Percentiles rank a stretch among this genome's conserved stretches.
Evolutionary conservation across 1,140 invertebrate species (phyloP).

Genomic region (Eupeodes corollae): DNA sequence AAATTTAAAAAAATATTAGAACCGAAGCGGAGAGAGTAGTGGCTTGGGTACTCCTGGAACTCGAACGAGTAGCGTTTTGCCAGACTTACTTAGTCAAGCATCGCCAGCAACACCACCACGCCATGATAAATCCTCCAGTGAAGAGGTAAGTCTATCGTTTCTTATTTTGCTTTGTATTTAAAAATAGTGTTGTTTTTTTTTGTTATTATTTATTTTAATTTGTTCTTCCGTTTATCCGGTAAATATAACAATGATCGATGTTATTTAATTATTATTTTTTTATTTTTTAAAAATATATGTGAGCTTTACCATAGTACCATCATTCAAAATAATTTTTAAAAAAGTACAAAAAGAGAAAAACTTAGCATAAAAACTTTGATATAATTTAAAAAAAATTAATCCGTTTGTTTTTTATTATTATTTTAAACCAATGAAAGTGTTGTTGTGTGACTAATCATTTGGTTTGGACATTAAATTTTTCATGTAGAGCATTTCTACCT

Average conservation of each 20-base stretch:
- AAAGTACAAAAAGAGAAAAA: constrained; percentile 6
- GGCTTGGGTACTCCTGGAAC: constrained; percentile 58
- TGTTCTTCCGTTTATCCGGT: neutral
- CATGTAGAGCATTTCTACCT: too few relatives aligned
- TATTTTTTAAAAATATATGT: neutral
- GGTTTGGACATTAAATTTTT: too few relatives aligned
- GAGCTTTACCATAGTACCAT: neutral
- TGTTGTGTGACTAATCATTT: too few relatives aligned
- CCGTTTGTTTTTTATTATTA: too few relatives aligned
- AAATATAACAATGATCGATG: neutral
- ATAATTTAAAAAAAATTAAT: too few relatives aligned
- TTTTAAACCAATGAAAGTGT: too few relatives aligned
- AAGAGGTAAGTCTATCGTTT: constrained; percentile 65
- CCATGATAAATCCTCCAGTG: constrained; percentile 84
- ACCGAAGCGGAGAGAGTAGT: constrained; percentile 49
- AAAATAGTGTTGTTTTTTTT: constrained; percentile 7
- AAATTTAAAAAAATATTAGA: constrained; percentile 48
- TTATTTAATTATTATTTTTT: neutral
- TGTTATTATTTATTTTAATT: constrained; percentile 8
- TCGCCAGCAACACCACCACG: constrained; percentile 71
- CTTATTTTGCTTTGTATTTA: constrained; percentile 3
- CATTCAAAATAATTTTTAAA: constrained; percentile 4
- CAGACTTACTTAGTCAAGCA: constrained; percentile 82
- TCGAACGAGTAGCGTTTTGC: constrained; percentile 79
- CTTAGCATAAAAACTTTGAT: constrained; percentile 15